Evolutionary conservation across 2,888 invertebrate species (phyloP), one percentile per base, ranked within the genome.

Genomic region (Acronicta leporina): DNA sequence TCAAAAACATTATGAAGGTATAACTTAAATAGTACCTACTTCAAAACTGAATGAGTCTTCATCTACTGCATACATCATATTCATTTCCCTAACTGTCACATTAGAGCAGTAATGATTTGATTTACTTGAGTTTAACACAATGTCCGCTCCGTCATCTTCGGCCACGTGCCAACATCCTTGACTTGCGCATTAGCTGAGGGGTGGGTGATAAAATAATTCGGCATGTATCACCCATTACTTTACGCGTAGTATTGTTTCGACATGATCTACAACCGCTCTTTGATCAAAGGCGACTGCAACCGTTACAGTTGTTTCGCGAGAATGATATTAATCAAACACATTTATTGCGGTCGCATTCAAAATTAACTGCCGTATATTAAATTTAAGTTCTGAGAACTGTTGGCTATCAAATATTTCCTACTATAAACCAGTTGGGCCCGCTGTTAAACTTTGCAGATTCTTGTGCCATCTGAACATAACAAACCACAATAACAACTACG

Each of bases 331-430:
- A 93, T 92, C 92, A 93, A 92, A 92, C 82, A 78, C 92, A 87
- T 92, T 92, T 92, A 93, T 88, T 87, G 89, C 92, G 89, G 89
- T 88, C 88, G 80, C 87, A 86, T 89, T 83, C 83, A 79, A 85
- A 87, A 90, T 92, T 92, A 91, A 91, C 88, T 88, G 84, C 87
- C 84, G 86, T 83, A 87, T 87, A 91, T 90, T 92, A 89, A 90
- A 89, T 88, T 85, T 77, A 76, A 79, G 81, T 92, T 93, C 93
- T 87, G 56, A 88, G 93, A 93, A 92, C 81, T 77, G 77, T 69
- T 71, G 84, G 87, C 92, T 90, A 93, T 94, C 94, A 92, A 94
- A 93, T 92, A 92, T 92, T 92, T 87, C 87, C 88, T 87, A 89
- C 87, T 88, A 88, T 92, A 92, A 92, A 90, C 86, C 84, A 81